A percentile compares a stretch with the other conserved stretches of the same genome.
Conservation (phyloP, 92 coral and sea anemone genomes). For the Phenganax marumi region DNA sequence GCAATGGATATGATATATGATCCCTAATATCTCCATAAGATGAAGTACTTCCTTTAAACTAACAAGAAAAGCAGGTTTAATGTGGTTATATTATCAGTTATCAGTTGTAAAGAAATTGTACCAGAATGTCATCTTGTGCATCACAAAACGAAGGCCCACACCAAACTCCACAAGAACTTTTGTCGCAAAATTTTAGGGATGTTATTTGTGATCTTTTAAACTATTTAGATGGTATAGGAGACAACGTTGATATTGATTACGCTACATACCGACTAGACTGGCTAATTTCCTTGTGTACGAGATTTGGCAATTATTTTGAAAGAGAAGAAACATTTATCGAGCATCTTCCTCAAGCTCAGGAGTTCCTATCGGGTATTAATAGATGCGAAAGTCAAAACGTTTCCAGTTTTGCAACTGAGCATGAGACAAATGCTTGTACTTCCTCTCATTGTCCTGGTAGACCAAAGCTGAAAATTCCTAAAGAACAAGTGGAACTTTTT, state of each 20-base stretch:
- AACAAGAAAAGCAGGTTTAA: background rate
- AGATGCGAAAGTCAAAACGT: slow-evolving; percentile 8
- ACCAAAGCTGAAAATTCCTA: slow-evolving; percentile 27
- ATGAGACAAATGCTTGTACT: slow-evolving; percentile 8
- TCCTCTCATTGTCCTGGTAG: slow-evolving; percentile 23
- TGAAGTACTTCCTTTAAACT: background rate
- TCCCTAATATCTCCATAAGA: background rate
- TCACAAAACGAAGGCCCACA: slow-evolving; percentile 53
- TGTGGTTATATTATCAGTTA: background rate
- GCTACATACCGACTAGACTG: slow-evolving; percentile 41
- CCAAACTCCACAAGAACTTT: slow-evolving; percentile 47
- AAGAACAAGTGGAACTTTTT: slow-evolving; percentile 27
- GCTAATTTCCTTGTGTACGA: slow-evolving; percentile 44
- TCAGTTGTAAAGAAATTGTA: background rate
- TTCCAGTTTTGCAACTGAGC: background rate
- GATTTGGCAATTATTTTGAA: slow-evolving; percentile 41
- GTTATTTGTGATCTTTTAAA: slow-evolving; percentile 53
- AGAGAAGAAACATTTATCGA: slow-evolving; percentile 29
- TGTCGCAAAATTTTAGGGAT: slow-evolving; percentile 48
- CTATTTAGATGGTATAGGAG: background rate
- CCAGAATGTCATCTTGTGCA: slow-evolving; percentile 25
- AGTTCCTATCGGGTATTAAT: background rate
- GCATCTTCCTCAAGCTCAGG: slow-evolving; percentile 26
- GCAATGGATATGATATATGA: background rate
- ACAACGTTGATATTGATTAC: background rate